Evolutionary conservation across 2,888 invertebrate genomes (phyloP).

Genomic region (Cloeon dipterum): DNA sequence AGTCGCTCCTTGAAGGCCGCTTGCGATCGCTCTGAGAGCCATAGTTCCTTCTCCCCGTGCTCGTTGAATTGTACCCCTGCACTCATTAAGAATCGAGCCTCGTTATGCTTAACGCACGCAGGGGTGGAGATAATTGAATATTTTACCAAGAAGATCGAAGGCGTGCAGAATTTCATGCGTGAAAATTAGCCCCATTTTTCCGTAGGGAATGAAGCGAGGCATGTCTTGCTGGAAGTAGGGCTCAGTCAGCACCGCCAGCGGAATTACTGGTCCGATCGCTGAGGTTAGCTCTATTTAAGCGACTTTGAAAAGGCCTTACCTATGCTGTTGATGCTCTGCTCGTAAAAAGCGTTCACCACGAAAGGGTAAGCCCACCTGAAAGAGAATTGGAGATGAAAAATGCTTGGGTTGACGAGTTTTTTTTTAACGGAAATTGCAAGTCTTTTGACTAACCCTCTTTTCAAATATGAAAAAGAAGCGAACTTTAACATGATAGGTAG

Average conservation of each 20-base stretch:
- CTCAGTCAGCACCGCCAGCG: conserved; percentile 23
- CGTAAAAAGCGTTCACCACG: conserved; percentile 25
- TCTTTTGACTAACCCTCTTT: too few relatives aligned
- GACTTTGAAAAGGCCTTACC: conserved; percentile 14
- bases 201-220: conserved; percentile 22
- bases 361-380: conserved; percentile 23
- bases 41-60: conserved; percentile 16
- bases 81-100: too few relatives aligned
- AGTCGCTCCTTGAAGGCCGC: conserved; percentile 19
- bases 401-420: too few relatives aligned
- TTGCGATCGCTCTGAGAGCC: conserved; percentile 20
- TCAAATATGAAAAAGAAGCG: too few relatives aligned
- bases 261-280: conserved; percentile 19
- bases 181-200: conserved; percentile 23
- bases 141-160: conserved; percentile 16
- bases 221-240: conserved; percentile 22
- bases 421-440: too few relatives aligned
- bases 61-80: neutral
- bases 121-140: too few relatives aligned
- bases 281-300: neutral
- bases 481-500: too few relatives aligned
- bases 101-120: neutral
- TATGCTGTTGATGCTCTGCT: conserved; percentile 23
- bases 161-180: conserved; percentile 26
- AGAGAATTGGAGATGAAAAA: conserved; percentile 4